A percentile compares a stretch with the other conserved stretches of the same genome.
phyloP scores from a whole-genome alignment of 1,140 invertebrate species.

The Metopolophium dirhodum region DNA sequence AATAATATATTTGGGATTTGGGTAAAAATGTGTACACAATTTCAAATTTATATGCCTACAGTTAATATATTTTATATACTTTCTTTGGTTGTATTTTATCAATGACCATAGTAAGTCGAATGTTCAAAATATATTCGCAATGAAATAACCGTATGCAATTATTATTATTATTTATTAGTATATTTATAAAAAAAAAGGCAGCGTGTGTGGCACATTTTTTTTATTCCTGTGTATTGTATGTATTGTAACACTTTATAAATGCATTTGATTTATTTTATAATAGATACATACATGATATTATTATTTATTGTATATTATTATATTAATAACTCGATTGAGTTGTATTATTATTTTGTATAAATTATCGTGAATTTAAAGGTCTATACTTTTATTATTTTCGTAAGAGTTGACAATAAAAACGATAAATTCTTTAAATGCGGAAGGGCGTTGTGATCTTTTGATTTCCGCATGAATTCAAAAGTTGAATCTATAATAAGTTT shows the following conservation, averaged over 20 bases:
- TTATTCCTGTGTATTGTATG: background rate
- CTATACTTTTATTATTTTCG: background rate
- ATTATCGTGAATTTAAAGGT: background rate
- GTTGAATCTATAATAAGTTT: background rate
- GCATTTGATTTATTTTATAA: background rate
- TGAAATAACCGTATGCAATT: background rate
- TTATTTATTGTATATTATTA: background rate
- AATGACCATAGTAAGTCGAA: background rate
- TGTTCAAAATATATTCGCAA: background rate
- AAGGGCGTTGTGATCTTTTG: background rate
- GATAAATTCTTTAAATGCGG: background rate
- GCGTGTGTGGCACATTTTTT: background rate
- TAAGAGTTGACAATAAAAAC: background rate
- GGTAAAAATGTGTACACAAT: background rate
- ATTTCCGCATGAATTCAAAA: background rate
- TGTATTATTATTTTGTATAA: background rate
- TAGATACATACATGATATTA: background rate
- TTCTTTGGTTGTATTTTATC: background rate
- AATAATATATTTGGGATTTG: background rate
- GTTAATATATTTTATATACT: background rate
- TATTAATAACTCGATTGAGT: background rate
- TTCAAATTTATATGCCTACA: background rate
- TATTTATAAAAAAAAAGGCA: background rate
- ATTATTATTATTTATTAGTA: slow-evolving; percentile 7
- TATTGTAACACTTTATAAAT: background rate